Percentiles rank a stretch among this genome's conserved stretches.
These are phyloP conservation scores for Lycopodina hypogea DNA, from an alignment of 37 sponge, comb jelly and placozoan genomes.

Conservation along the genomic window DNA sequence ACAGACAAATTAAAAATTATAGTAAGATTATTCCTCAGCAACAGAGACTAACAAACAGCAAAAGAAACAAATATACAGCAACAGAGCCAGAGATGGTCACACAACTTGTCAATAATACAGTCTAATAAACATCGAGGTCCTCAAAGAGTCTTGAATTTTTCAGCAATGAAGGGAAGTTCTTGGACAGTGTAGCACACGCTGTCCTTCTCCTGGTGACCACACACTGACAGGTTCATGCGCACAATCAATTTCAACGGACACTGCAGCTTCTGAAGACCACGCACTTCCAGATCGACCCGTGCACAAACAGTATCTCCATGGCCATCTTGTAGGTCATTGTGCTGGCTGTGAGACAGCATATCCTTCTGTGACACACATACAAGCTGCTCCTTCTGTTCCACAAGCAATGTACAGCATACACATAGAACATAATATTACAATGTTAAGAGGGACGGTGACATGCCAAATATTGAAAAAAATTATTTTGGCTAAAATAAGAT, in stretches of 20 bases:
- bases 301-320: background rate
- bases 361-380: background rate
- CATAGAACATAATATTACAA: background rate
- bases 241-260: background rate
- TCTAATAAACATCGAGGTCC: slow-evolving; percentile 4
- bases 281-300: background rate
- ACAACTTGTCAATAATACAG: no score
- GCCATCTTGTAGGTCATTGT: no score
- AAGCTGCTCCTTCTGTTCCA: background rate
- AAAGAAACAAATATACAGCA: no score
- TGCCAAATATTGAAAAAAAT: no score
- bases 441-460: background rate
- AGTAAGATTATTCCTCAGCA: no score
- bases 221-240: background rate
- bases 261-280: background rate
- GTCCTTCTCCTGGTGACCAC: background rate
- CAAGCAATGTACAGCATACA: no score
- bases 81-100: no score
- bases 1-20: no score
- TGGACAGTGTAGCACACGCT: background rate
- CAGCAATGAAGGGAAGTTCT: background rate
- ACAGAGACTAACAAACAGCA: no score
- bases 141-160: background rate
- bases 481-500: background rate
- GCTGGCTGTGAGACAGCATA: background rate